phyloP scores from a whole-genome alignment of 1,140 invertebrate species.

The Zaprionus lachaisei region DNA sequence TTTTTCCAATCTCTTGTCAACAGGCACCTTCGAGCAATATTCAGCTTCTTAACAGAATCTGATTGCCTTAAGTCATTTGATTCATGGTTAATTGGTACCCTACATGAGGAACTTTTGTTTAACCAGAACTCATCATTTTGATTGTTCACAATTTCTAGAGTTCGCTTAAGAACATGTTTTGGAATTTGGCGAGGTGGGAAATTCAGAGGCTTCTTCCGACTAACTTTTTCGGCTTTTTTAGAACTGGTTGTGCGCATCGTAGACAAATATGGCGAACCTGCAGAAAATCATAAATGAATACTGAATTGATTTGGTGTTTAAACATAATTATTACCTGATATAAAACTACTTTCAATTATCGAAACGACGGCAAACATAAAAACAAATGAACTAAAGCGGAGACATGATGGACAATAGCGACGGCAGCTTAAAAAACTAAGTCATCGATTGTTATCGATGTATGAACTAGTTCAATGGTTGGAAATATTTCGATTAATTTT shows the following conservation, averaged over 20 bases:
- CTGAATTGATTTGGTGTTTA: neutral
- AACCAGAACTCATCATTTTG: constrained; percentile 47
- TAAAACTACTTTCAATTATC: neutral
- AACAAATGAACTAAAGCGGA: neutral
- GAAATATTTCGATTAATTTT: too few species aligned
- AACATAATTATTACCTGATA: neutral
- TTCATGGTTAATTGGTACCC: constrained; percentile 25
- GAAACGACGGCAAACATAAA: neutral
- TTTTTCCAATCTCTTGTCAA: constrained; percentile 49
- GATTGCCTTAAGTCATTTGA: constrained; percentile 5
- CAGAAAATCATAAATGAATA: neutral
- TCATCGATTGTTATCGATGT: neutral
- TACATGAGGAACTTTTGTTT: constrained; percentile 55
- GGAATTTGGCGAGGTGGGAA: constrained; percentile 47
- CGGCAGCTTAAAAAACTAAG: neutral
- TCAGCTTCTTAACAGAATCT: constrained; percentile 31
- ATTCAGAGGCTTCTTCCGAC: neutral
- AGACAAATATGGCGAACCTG: neutral
- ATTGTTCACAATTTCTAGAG: constrained; percentile 49
- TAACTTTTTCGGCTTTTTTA: neutral
- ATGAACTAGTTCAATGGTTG: neutral
- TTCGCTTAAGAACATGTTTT: constrained; percentile 32
- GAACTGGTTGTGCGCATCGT: neutral
- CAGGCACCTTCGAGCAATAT: constrained; percentile 50
- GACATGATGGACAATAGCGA: neutral